phyloP scores from a whole-genome alignment of 2,888 invertebrate species.

The Heterodera filipjevi region DNA sequence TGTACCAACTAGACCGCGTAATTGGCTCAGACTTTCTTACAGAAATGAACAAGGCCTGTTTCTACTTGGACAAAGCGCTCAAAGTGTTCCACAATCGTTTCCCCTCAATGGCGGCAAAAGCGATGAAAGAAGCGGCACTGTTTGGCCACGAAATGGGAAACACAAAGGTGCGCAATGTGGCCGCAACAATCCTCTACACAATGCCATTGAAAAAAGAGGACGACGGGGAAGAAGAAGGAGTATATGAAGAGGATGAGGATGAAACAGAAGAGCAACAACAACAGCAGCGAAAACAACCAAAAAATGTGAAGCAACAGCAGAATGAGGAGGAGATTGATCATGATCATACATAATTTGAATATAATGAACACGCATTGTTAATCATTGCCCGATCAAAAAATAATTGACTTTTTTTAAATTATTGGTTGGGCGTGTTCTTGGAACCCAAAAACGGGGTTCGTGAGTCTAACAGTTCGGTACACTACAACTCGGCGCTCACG shows the following conservation, averaged over 20 bases:
- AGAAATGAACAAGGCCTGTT: background rate
- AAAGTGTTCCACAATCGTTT: background rate
- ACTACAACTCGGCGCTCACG: too few species aligned
- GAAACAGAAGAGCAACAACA: background rate
- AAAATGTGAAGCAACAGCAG: too few species aligned
- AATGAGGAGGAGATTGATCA: too few species aligned
- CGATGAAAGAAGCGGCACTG: background rate
- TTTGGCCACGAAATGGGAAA: background rate
- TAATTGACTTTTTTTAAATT: too few species aligned
- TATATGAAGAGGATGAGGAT: background rate
- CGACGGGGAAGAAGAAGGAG: background rate
- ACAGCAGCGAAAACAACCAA: too few species aligned
- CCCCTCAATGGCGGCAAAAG: background rate
- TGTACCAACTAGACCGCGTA: too few species aligned
- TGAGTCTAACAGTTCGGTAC: too few species aligned
- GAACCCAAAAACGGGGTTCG: too few species aligned
- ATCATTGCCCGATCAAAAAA: too few species aligned
- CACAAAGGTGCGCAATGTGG: slow-evolving; percentile 10
- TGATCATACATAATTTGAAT: too few species aligned
- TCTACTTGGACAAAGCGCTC: slow-evolving; percentile 7
- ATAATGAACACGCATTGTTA: too few species aligned
- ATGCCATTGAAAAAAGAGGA: slow-evolving; percentile 3
- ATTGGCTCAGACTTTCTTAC: background rate
- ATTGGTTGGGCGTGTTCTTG: too few species aligned
- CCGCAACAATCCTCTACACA: slow-evolving; percentile 4